These are phyloP conservation scores for Anolis apletophallus DNA, from an alignment of 2,797 vertebrate genomes.

Conservation along the genomic window DNA sequence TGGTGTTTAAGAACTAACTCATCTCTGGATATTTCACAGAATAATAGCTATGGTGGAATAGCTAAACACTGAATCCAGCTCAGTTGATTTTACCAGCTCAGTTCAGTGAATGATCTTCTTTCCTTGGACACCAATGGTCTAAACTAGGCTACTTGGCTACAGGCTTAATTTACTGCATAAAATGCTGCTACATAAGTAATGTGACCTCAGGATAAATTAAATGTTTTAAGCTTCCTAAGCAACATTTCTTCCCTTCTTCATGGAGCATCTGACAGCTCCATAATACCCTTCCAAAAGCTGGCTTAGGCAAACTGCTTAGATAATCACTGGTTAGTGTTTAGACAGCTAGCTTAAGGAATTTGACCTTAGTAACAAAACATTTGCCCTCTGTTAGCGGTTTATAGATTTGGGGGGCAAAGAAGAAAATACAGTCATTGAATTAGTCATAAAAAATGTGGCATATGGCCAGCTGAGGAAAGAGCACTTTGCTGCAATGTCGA, in stretches of 20 bases:
- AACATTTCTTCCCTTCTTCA: slow-evolving; percentile 25
- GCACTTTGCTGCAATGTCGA: slow-evolving; percentile 6
- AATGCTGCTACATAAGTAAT: not conserved
- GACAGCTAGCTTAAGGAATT: slow-evolving; percentile 45
- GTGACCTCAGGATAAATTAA: slow-evolving; percentile 14
- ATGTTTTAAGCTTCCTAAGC: slow-evolving; percentile 28
- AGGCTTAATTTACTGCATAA: not conserved
- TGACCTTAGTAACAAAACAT: slow-evolving; percentile 58
- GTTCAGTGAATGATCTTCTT: not conserved
- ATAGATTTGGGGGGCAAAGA: slow-evolving; percentile 30
- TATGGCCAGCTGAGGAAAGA: slow-evolving; percentile 43
- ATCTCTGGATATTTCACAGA: not conserved
- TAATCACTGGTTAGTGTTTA: slow-evolving; percentile 47
- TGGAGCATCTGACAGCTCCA: slow-evolving; percentile 31
- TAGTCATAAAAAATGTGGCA: slow-evolving; percentile 42
- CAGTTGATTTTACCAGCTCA: not conserved
- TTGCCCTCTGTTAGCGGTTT: slow-evolving; percentile 56
- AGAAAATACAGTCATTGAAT: slow-evolving; percentile 37
- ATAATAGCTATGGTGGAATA: not conserved
- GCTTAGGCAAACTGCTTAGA: slow-evolving; percentile 40
- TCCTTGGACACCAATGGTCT: not conserved
- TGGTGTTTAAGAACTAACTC: not conserved
- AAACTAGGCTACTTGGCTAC: slow-evolving; percentile 1
- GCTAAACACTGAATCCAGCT: not conserved
- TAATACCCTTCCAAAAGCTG: slow-evolving; percentile 38